A percentile compares a stretch with the other conserved stretches of the same genome.
These are phyloP conservation scores for Morpho deidamia DNA, from an alignment of 2,888 invertebrate genomes.

Conservation along the genomic window DNA sequence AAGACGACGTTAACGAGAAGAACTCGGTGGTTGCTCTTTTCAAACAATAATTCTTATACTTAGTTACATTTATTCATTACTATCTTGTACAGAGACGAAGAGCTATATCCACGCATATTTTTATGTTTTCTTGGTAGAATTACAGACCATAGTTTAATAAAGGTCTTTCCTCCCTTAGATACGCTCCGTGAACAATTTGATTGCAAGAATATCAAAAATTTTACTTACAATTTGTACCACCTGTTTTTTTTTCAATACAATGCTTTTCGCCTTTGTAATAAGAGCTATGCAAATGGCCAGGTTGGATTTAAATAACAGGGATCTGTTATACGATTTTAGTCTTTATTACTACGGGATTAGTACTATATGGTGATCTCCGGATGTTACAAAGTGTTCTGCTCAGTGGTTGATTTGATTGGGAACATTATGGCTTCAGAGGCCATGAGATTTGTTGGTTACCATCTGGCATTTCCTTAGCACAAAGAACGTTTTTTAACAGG, in stretches of 20 bases:
- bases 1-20: too few relatives aligned
- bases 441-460: constrained; percentile 29
- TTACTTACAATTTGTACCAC: background rate
- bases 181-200: constrained; percentile 12
- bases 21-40: too few relatives aligned
- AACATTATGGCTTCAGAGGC: constrained; percentile 37
- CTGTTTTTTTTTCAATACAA: background rate
- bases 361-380: background rate
- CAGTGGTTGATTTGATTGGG: constrained; percentile 32
- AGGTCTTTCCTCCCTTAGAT: constrained; percentile 9
- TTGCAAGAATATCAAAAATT: constrained; percentile 8
- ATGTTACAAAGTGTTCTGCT: constrained; percentile 20
- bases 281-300: constrained; percentile 1
- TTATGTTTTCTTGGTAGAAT: too few relatives aligned
- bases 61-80: too few relatives aligned
- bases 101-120: too few relatives aligned
- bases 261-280: constrained; percentile 1
- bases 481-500: background rate
- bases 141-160: background rate
- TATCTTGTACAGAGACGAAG: too few relatives aligned
- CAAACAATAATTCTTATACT: too few relatives aligned
- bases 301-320: background rate
- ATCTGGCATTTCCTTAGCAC: constrained; percentile 20
- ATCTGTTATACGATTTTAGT: background rate
- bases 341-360: background rate